phyloP scores from a whole-genome alignment of 2,888 invertebrate genomes.

The Adineta ricciae region DNA sequence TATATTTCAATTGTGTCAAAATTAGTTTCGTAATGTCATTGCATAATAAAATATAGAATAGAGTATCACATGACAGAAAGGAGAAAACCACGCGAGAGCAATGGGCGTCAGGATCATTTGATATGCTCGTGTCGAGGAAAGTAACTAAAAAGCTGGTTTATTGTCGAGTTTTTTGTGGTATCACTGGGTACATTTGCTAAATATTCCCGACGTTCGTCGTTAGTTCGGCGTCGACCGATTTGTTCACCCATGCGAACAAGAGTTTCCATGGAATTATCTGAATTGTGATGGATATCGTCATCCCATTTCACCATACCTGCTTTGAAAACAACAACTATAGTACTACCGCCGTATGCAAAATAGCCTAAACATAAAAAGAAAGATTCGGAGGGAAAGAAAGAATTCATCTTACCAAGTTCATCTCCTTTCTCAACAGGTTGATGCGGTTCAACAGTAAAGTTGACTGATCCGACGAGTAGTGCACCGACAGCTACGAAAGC shows the following conservation, averaged over 20 bases:
- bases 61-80: not conserved
- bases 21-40: not conserved
- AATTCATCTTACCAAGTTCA: not conserved
- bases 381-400: too few relatives aligned
- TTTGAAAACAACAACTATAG: not conserved
- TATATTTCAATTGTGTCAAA: not conserved
- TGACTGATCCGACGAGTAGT: not conserved
- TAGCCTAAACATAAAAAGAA: not conserved
- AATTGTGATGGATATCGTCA: constrained; percentile 7
- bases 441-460: not conserved
- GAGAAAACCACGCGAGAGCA: too few relatives aligned
- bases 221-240: not conserved
- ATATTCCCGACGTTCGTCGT: not conserved
- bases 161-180: not conserved
- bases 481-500: not conserved
- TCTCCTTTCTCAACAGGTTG: not conserved
- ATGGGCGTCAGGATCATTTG: not conserved
- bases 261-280: constrained; percentile 19
- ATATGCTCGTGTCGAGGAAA: not conserved
- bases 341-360: not conserved
- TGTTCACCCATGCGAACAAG: constrained; percentile 14
- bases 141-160: not conserved
- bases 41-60: not conserved
- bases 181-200: not conserved
- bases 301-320: not conserved